Percentiles rank a stretch among this genome's conserved stretches.
phyloP scores from a whole-genome alignment of 2,797 vertebrate genomes.

The Neostethus bicornis region DNA sequence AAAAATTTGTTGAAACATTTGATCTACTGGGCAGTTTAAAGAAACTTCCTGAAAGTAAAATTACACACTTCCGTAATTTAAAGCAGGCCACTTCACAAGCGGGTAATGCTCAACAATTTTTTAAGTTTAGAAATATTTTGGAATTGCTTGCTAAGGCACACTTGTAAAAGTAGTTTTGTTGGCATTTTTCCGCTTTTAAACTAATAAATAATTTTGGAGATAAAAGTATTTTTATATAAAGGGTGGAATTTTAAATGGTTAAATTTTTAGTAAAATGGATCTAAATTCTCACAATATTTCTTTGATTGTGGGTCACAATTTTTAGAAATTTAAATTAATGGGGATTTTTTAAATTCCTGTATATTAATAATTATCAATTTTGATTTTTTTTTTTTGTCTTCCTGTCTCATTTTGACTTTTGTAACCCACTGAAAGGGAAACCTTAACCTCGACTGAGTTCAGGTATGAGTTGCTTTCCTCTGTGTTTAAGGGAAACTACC shows the following conservation, averaged over 20 bases:
- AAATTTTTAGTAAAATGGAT: too few relatives aligned
- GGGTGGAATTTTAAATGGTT: too few relatives aligned
- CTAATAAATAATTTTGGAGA: too few relatives aligned
- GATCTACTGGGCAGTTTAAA: background rate
- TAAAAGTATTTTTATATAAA: too few relatives aligned
- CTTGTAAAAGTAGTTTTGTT: background rate
- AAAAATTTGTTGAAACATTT: background rate
- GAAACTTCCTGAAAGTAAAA: slow-evolving; percentile 50
- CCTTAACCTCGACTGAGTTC: slow-evolving; percentile 1
- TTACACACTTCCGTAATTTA: slow-evolving; percentile 22
- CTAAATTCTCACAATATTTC: too few relatives aligned
- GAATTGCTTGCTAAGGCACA: background rate
- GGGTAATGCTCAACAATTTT: slow-evolving; percentile 1
- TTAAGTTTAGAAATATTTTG: slow-evolving; percentile 1
- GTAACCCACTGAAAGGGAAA: slow-evolving; percentile 15
- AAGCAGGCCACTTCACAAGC: background rate
- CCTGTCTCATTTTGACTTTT: background rate
- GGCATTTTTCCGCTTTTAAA: too few relatives aligned
- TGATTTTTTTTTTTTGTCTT: background rate
- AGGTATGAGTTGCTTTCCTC: slow-evolving; percentile 6
- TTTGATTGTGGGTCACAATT: too few relatives aligned
- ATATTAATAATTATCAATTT: background rate
- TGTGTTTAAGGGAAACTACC: slow-evolving; percentile 34
- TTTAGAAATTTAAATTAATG: too few relatives aligned
- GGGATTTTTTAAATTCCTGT: background rate